Evolutionary conservation across 1,140 invertebrate genomes (phyloP).

Genomic region (Drosophila equinoxialis): DNA sequence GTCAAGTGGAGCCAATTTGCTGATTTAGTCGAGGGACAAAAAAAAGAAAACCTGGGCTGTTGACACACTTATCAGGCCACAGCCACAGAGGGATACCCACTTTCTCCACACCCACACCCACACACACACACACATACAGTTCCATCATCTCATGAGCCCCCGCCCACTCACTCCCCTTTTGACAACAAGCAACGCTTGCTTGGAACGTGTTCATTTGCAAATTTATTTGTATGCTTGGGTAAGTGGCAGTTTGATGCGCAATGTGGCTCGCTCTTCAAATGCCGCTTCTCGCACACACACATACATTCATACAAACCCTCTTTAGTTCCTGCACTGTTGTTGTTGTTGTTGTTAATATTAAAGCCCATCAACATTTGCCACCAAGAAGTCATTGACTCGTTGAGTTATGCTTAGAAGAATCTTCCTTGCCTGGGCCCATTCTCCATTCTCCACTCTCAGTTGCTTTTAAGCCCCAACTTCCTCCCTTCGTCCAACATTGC

Average conservation of each 20-base stretch:
- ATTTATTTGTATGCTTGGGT: slow-evolving; percentile 78
- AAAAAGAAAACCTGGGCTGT: slow-evolving; percentile 58
- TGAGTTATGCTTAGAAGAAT: slow-evolving; percentile 77
- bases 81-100: slow-evolving; percentile 27
- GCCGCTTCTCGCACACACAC: slow-evolving; percentile 51
- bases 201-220: slow-evolving; percentile 81
- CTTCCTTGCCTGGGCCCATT: background rate
- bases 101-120: background rate
- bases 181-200: slow-evolving; percentile 44
- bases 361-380: slow-evolving; percentile 81
- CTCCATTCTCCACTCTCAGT: background rate
- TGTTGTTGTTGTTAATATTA: slow-evolving; percentile 78
- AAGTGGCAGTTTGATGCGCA: slow-evolving; percentile 81
- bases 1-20: slow-evolving; percentile 78
- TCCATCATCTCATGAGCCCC: background rate
- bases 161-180: background rate
- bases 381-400: slow-evolving; percentile 83
- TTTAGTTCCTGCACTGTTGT: background rate
- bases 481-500: slow-evolving; percentile 11
- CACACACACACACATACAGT: background rate
- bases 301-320: background rate
- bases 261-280: slow-evolving; percentile 77
- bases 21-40: slow-evolving; percentile 65
- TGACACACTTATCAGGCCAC: slow-evolving; percentile 77
- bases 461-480: background rate